phyloP scores from a whole-genome alignment of 2,113 vertebrate species.

The Bolborhynchus lineola region DNA sequence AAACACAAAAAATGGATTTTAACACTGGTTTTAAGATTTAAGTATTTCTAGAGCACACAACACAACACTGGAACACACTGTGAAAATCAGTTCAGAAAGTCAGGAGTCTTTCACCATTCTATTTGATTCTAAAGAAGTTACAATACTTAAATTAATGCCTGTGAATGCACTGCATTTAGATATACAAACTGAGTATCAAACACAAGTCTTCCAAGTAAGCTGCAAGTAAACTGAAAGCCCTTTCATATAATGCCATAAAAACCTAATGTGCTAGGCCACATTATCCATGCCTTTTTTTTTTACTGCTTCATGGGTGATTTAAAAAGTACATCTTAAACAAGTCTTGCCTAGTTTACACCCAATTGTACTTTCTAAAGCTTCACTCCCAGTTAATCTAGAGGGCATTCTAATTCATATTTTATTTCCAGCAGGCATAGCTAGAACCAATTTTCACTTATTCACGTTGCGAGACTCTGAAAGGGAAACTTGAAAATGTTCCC shows the following conservation, averaged over 20 bases:
- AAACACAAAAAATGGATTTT: neutral
- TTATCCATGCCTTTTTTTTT: neutral
- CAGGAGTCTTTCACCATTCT: neutral
- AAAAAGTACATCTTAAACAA: neutral
- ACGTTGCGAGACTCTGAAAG: neutral
- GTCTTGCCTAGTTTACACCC: neutral
- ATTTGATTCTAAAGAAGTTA: neutral
- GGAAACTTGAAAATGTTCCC: neutral
- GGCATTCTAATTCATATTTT: neutral
- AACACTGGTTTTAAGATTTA: neutral
- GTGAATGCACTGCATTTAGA: rapidly evolving
- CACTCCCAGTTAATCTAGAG: neutral
- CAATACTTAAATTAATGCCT: neutral
- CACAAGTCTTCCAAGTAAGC: neutral
- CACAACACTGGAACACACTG: neutral
- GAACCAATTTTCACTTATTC: neutral
- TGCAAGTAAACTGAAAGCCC: neutral
- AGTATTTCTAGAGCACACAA: neutral
- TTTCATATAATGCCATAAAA: neutral
- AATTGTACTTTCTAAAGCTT: neutral
- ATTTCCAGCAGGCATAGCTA: neutral
- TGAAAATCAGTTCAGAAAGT: neutral
- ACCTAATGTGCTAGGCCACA: neutral
- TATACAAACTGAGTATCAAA: neutral
- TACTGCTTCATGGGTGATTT: neutral